Conservation (phyloP, 2,797 vertebrate genomes). For the Dryobates pubescens region DNA sequence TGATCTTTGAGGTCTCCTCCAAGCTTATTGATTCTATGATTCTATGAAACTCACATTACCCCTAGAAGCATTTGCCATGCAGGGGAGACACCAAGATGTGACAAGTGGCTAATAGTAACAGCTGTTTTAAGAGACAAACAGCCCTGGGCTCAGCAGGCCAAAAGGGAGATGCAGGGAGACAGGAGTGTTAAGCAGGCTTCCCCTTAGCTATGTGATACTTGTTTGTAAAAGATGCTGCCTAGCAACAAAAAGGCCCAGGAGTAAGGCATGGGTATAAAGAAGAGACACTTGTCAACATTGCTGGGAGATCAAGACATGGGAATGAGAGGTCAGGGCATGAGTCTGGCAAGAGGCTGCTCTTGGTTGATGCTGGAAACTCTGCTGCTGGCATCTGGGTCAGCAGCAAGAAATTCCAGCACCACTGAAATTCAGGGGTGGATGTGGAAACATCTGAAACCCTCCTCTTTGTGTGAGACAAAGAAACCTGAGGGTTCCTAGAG, state of each 20-base stretch:
- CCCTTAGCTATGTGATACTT: background rate
- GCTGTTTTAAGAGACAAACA: constrained; percentile 7
- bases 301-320: background rate
- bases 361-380: background rate
- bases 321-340: background rate
- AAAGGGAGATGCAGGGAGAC: background rate
- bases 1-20: too few relatives aligned
- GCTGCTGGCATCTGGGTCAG: background rate
- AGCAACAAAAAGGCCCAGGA: constrained; percentile 20
- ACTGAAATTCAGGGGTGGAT: background rate
- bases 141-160: background rate
- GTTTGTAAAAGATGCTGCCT: constrained; percentile 33
- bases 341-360: background rate
- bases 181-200: constrained; percentile 1
- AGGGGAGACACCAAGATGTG: background rate
- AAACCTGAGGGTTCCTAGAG: background rate
- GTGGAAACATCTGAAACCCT: background rate
- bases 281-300: background rate
- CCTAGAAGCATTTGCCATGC: background rate
- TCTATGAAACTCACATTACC: background rate
- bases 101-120: background rate
- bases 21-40: too few relatives aligned
- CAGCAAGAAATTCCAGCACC: background rate
- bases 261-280: background rate
- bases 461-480: background rate